Conservation (phyloP, 2,113 vertebrate species). For the Hippocampus mohnikei region DNA sequence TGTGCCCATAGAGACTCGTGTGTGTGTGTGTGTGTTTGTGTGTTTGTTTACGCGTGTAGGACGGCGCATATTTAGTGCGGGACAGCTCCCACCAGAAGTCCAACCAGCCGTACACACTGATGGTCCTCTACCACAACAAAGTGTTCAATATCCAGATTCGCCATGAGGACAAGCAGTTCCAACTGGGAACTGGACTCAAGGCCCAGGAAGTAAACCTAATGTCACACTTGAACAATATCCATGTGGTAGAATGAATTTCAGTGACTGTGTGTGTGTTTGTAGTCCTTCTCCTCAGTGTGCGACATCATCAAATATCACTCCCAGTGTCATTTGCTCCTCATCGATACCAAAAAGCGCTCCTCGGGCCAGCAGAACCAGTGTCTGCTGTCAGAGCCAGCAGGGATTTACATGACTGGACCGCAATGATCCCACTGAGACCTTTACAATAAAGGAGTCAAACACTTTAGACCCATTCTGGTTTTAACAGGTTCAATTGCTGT, state of each 20-base stretch:
- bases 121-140: conserved; percentile 90
- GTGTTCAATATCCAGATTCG: conserved; percentile 96
- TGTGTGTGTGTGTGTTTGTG: neutral
- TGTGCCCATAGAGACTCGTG: neutral
- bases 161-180: conserved; percentile 74
- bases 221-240: too few species aligned
- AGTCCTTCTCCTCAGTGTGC: conserved; percentile 80
- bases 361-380: conserved; percentile 84
- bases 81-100: conserved; percentile 83
- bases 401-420: conserved; percentile 40
- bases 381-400: conserved; percentile 76
- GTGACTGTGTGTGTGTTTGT: conserved; percentile 14
- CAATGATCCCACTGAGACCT: conserved; percentile 20
- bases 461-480: neutral
- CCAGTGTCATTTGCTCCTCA: conserved; percentile 85
- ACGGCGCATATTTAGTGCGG: conserved; percentile 90
- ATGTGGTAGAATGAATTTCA: too few species aligned
- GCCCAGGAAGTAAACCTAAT: conserved; percentile 80
- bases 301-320: conserved; percentile 84
- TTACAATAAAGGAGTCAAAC: neutral
- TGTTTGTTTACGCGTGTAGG: conserved; percentile 69
- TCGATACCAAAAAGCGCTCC: conserved; percentile 87
- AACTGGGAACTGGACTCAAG: conserved; percentile 86
- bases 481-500: neutral
- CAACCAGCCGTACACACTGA: conserved; percentile 86